Evolutionary conservation across 2,113 vertebrate genomes (phyloP).

Genomic region (Choloepus hoffmanni): DNA sequence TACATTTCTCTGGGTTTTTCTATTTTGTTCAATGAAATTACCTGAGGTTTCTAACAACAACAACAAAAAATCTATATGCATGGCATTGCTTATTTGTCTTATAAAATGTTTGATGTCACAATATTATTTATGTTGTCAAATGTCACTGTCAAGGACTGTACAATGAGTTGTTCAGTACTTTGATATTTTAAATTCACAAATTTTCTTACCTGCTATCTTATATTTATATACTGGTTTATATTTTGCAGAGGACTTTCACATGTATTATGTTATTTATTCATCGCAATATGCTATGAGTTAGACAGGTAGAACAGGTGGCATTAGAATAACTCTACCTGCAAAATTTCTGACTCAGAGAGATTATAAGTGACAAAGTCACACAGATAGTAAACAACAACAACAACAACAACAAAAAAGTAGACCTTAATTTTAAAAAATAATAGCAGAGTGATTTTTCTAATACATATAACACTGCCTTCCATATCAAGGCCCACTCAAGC

Average conservation of each 20-base stretch:
- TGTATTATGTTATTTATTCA: slow-evolving; percentile 27
- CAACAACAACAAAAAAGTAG: neutral
- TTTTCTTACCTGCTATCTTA: neutral
- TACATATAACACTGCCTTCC: neutral
- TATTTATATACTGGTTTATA: neutral
- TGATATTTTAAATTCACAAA: neutral
- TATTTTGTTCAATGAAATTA: neutral
- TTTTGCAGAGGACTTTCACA: neutral
- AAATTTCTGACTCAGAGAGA: neutral
- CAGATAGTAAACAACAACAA: neutral
- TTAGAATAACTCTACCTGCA: neutral
- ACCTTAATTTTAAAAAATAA: neutral
- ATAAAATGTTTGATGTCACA: neutral
- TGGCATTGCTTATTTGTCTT: neutral
- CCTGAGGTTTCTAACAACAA: neutral
- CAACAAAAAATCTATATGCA: neutral
- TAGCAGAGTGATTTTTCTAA: neutral
- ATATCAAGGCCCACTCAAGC: neutral
- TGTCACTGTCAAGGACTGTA: neutral
- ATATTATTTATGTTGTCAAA: neutral
- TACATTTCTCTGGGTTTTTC: neutral
- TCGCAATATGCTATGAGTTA: neutral
- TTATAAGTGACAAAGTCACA: slow-evolving; percentile 31
- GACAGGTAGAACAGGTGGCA: neutral
- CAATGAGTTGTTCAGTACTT: neutral